Conservation (phyloP, 2,888 invertebrate genomes). For the Sipha maydis region DNA sequence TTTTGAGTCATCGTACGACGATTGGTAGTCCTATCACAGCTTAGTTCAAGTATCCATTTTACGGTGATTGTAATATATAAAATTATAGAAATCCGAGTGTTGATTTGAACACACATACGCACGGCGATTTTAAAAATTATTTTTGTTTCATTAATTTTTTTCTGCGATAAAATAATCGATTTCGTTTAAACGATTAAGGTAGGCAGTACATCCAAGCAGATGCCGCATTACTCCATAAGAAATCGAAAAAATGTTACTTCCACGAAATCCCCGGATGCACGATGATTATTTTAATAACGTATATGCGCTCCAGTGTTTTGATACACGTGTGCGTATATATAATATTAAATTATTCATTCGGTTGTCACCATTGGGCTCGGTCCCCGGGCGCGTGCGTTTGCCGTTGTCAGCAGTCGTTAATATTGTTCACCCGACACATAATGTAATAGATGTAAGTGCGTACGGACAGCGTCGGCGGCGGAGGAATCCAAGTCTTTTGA, state of each 20-base stretch:
- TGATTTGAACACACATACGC: no score
- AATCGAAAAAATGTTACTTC: background rate
- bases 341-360: background rate
- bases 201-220: no score
- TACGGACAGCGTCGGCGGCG: background rate
- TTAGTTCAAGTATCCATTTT: no score
- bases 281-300: background rate
- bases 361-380: constrained; percentile 1
- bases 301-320: background rate
- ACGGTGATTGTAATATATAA: no score
- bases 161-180: no score
- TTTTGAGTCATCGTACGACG: no score
- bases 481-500: constrained; percentile 17
- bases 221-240: no score
- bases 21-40: no score
- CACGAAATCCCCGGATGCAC: background rate
- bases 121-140: no score
- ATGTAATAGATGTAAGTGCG: background rate
- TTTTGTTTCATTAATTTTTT: no score
- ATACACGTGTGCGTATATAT: background rate
- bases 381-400: background rate
- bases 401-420: background rate
- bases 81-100: no score
- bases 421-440: background rate
- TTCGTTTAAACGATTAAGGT: no score